phyloP scores from a whole-genome alignment of 2,113 vertebrate species.

The Acanthochromis polyacanthus region DNA sequence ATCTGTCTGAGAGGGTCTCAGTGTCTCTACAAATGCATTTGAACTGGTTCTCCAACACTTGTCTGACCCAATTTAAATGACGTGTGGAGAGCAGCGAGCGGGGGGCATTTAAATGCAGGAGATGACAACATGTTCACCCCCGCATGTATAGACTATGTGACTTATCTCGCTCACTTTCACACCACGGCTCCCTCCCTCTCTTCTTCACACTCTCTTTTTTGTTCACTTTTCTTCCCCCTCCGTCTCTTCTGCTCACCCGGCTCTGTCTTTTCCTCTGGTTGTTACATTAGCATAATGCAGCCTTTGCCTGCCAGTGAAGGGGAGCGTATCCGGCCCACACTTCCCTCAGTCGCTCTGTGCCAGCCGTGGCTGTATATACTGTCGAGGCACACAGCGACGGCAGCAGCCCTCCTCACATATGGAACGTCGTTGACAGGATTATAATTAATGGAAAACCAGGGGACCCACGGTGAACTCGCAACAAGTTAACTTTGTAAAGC shows the following conservation, averaged over 20 bases:
- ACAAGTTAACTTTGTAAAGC: constrained; percentile 68
- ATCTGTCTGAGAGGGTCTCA: constrained; percentile 19
- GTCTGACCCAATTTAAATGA: constrained; percentile 70
- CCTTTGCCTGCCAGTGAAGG: constrained; percentile 73
- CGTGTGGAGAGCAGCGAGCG: constrained; percentile 39
- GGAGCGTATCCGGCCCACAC: constrained; percentile 74
- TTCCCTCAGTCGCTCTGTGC: constrained; percentile 47
- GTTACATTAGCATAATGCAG: constrained; percentile 77
- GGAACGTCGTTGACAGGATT: constrained; percentile 63
- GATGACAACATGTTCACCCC: constrained; percentile 67
- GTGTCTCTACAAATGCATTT: constrained; percentile 42
- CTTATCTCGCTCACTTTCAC: constrained; percentile 50
- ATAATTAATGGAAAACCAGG: constrained; percentile 67
- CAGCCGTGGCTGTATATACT: constrained; percentile 53
- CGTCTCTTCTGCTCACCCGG: constrained; percentile 8
- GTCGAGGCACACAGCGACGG: constrained; percentile 24
- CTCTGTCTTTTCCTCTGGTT: constrained; percentile 60
- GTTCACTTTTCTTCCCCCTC: constrained; percentile 32
- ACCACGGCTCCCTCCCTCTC: constrained; percentile 21
- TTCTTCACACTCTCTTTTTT: constrained; percentile 53
- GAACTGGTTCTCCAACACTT: constrained; percentile 50
- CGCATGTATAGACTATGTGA: constrained; percentile 53
- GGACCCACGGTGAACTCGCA: constrained; percentile 51
- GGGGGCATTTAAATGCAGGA: constrained; percentile 68
- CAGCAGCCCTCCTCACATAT: constrained; percentile 46